Conservation (phyloP, 1,140 invertebrate genomes). For the Magallana gigas region DNA sequence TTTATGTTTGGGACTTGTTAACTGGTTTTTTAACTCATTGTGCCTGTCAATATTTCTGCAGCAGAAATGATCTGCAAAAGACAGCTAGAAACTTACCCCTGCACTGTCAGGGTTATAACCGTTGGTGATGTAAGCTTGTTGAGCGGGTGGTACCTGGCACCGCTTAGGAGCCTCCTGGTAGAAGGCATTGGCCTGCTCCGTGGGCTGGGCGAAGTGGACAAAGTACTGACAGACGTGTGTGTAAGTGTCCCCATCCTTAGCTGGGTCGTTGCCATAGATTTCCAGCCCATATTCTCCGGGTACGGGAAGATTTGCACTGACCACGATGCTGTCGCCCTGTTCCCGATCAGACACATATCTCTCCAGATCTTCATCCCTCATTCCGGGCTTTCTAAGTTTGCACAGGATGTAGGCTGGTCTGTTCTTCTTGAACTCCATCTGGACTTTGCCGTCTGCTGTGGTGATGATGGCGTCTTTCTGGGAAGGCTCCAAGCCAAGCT, state of each 20-base stretch:
- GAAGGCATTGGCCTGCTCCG: conserved; percentile 71
- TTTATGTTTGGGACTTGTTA: too few species aligned
- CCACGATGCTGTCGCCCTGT: conserved; percentile 65
- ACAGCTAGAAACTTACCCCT: conserved; percentile 57
- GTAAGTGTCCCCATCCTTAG: conserved; percentile 78
- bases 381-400: conserved; percentile 72
- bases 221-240: conserved; percentile 79
- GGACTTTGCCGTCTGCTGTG: conserved; percentile 66
- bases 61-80: too few species aligned
- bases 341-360: conserved; percentile 72
- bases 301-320: conserved; percentile 69
- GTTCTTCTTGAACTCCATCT: conserved; percentile 68
- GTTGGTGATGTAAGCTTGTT: conserved; percentile 54
- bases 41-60: too few species aligned
- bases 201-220: conserved; percentile 73
- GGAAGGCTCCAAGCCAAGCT: conserved; percentile 75
- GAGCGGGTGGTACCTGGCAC: conserved; percentile 45
- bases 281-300: conserved; percentile 79
- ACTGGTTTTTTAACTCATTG: too few species aligned
- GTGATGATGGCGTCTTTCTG: conserved; percentile 71
- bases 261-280: conserved; percentile 79
- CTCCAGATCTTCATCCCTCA: conserved; percentile 74
- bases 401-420: conserved; percentile 71
- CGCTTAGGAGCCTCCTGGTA: conserved; percentile 74
- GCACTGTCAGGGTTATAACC: conserved; percentile 64